A percentile compares a stretch with the other conserved stretches of the same genome.
Evolutionary conservation across 2,888 invertebrate species (phyloP).

Genomic region (Netelia melanura): DNA sequence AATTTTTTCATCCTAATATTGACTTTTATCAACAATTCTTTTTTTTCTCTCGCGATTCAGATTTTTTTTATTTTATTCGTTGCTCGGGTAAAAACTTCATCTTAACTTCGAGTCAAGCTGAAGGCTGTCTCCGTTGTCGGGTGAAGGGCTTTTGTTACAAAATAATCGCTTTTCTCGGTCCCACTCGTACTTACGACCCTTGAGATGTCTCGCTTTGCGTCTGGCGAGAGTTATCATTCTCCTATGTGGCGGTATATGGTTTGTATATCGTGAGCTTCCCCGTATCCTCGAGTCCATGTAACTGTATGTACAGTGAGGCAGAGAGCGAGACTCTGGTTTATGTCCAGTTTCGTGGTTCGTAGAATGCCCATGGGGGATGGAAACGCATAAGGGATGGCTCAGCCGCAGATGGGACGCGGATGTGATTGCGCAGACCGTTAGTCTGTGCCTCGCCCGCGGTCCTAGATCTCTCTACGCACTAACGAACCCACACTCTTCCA

Average conservation of each 20-base stretch:
- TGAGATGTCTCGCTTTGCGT: conserved; percentile 56
- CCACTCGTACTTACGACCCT: conserved; percentile 6
- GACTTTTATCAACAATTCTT: not conserved
- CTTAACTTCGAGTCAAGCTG: conserved; percentile 33
- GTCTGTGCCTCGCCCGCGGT: conserved; percentile 31
- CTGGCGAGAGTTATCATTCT: conserved; percentile 64
- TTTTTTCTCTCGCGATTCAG: not conserved
- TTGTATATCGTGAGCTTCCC: conserved; percentile 8
- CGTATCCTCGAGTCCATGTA: conserved; percentile 3
- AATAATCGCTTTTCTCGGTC: conserved; percentile 56
- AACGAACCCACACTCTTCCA: conserved; percentile 34
- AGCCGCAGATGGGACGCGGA: conserved; percentile 59
- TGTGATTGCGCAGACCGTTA: conserved; percentile 47
- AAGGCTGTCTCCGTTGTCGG: conserved; percentile 8
- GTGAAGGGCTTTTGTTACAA: conserved; percentile 58
- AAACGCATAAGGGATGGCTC: conserved; percentile 61
- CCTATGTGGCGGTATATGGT: conserved; percentile 24
- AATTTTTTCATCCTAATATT: too few relatives aligned
- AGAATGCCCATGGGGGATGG: conserved; percentile 64
- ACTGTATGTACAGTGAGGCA: not conserved
- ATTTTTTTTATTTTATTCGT: not conserved
- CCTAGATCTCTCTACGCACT: conserved; percentile 50
- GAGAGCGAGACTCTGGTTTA: conserved; percentile 62
- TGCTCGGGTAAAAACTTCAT: conserved; percentile 21
- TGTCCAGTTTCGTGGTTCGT: conserved; percentile 62